Conservation (phyloP, 2,797 vertebrate species). For the Heliangelus exortis region DNA sequence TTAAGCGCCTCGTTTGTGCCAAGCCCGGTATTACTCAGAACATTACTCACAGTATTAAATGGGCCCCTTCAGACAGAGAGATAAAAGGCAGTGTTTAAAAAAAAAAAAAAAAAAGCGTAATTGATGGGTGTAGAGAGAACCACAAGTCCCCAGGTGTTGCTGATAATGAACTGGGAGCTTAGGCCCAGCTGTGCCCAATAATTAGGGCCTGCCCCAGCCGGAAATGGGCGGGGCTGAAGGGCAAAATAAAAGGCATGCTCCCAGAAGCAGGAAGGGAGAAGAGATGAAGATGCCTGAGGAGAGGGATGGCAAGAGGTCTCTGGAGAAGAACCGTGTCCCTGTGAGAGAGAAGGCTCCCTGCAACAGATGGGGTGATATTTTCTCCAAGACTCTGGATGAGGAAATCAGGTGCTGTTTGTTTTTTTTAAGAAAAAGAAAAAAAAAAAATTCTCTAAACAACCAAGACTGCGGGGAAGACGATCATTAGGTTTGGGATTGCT, state of each 20-base stretch:
- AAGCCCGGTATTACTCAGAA: slow-evolving; percentile 4
- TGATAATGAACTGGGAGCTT: too few relatives aligned
- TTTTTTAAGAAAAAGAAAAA: neutral
- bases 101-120: slow-evolving; percentile 38
- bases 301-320: too few relatives aligned
- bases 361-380: neutral
- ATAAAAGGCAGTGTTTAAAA: slow-evolving; percentile 4
- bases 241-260: too few relatives aligned
- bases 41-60: neutral
- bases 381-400: neutral
- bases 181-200: too few relatives aligned
- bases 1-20: slow-evolving; percentile 28
- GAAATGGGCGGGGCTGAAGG: too few relatives aligned
- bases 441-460: neutral
- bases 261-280: too few relatives aligned
- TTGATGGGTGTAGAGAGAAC: too few relatives aligned
- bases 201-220: too few relatives aligned
- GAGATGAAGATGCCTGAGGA: too few relatives aligned
- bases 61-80: neutral
- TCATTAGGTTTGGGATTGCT: neutral
- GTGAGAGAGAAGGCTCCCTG: too few relatives aligned
- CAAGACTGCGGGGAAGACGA: neutral
- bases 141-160: too few relatives aligned
- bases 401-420: slow-evolving; percentile 5
- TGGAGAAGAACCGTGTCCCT: too few relatives aligned